Percentiles rank a stretch among this genome's conserved stretches.
phyloP scores from a whole-genome alignment of 2,113 vertebrate genomes.

The Leucoraja erinaceus region DNA sequence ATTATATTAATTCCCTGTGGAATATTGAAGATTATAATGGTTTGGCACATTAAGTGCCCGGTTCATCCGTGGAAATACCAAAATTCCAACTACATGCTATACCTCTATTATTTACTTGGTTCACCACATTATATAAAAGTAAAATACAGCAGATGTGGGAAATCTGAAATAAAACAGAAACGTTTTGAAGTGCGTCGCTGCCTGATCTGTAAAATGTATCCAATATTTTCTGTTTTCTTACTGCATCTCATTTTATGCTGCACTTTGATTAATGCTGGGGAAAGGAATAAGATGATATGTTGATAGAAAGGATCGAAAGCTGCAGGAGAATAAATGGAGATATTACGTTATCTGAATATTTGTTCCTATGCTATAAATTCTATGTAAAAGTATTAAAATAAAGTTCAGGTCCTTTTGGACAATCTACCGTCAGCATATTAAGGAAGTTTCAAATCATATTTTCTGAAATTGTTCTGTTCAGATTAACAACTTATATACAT shows the following conservation, averaged over 20 bases:
- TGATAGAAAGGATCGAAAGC: neutral
- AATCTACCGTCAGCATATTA: neutral
- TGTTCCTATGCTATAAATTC: neutral
- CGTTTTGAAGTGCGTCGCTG: too few relatives aligned
- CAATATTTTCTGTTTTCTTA: neutral
- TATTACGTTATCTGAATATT: too few relatives aligned
- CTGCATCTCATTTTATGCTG: neutral
- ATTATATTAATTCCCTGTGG: neutral
- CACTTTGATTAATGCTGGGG: neutral
- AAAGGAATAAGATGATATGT: neutral
- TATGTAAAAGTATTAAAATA: neutral
- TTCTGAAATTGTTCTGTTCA: neutral
- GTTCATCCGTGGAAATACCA: neutral
- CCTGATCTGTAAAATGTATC: too few relatives aligned
- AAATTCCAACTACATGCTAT: neutral
- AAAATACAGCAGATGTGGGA: too few relatives aligned
- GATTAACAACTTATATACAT: neutral
- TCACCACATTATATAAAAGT: neutral
- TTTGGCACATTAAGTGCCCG: neutral
- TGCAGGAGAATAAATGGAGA: too few relatives aligned
- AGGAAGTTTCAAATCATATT: neutral
- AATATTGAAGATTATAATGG: neutral
- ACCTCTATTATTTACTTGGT: neutral
- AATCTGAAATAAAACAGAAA: too few relatives aligned
- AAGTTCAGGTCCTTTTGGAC: neutral